phyloP scores from a whole-genome alignment of 1,140 invertebrate species.

The Bombus cullumanus region DNA sequence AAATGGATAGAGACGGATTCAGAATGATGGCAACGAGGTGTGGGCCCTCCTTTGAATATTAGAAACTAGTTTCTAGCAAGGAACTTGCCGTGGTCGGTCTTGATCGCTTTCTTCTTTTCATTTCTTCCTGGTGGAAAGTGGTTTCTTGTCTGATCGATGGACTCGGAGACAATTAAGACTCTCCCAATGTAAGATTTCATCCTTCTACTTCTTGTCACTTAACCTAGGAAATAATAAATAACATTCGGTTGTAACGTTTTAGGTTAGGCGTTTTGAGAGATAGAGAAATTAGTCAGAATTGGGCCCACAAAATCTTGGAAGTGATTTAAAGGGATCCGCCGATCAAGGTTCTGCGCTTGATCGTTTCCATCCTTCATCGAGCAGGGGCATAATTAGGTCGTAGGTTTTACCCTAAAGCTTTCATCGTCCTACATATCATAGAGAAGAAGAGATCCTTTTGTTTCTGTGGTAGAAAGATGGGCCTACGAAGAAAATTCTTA shows the following conservation, averaged over 20 bases:
- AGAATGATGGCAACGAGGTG: not conserved
- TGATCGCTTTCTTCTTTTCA: not conserved
- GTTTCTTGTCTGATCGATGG: too few relatives aligned
- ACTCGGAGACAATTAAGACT: not conserved
- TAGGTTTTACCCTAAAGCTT: conserved; percentile 67
- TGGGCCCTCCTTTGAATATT: not conserved
- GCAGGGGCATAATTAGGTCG: conserved; percentile 59
- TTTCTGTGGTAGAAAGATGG: conserved; percentile 41
- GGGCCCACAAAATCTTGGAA: not conserved
- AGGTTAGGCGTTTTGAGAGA: not conserved
- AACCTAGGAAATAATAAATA: not conserved
- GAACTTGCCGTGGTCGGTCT: not conserved
- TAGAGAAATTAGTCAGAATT: not conserved
- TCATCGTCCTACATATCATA: conserved; percentile 77
- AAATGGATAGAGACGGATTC: conserved; percentile 6
- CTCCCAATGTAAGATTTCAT: not conserved
- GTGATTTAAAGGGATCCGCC: conserved; percentile 8
- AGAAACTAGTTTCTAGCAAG: not conserved
- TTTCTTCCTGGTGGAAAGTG: not conserved
- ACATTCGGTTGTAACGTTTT: not conserved
- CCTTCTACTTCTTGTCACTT: not conserved
- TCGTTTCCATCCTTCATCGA: conserved; percentile 60
- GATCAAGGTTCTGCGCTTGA: conserved; percentile 34
- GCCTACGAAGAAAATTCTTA: conserved; percentile 61
- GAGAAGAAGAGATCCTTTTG: conserved; percentile 44